phyloP scores from a whole-genome alignment of 2,888 invertebrate species.

The Tenthredo amoena region DNA sequence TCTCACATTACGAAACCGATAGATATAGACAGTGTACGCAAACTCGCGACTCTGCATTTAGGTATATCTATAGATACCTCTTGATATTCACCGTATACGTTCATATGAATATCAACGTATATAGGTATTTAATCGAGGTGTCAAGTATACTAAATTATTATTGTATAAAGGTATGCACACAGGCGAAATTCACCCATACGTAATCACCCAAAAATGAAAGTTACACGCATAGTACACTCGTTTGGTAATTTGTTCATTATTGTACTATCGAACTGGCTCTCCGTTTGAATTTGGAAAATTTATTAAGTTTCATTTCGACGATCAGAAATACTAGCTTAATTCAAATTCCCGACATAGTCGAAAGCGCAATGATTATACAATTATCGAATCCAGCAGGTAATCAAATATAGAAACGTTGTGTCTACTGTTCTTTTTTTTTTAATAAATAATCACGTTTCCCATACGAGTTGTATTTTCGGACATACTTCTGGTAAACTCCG shows the following conservation, averaged over 20 bases:
- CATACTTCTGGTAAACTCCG: neutral
- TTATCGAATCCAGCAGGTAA: neutral
- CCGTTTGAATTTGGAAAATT: neutral
- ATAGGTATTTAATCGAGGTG: neutral
- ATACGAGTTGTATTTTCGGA: neutral
- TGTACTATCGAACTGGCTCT: neutral
- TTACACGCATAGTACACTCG: neutral
- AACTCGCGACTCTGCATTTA: slow-evolving; percentile 20
- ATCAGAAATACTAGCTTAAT: neutral
- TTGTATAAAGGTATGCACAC: neutral
- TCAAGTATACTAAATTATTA: slow-evolving; percentile 11
- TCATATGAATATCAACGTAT: neutral
- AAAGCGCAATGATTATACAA: neutral
- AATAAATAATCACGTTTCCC: neutral
- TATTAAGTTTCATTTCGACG: neutral
- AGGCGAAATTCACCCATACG: neutral
- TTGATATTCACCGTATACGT: slow-evolving; percentile 30
- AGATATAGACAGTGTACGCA: slow-evolving; percentile 57
- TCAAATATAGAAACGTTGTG: neutral
- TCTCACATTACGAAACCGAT: slow-evolving; percentile 76
- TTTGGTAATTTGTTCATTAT: neutral
- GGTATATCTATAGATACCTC: neutral
- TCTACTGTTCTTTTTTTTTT: neutral
- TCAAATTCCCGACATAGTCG: neutral
- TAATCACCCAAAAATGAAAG: neutral